Conservation (phyloP, 2,113 vertebrate genomes). For the Dromas ardeola region DNA sequence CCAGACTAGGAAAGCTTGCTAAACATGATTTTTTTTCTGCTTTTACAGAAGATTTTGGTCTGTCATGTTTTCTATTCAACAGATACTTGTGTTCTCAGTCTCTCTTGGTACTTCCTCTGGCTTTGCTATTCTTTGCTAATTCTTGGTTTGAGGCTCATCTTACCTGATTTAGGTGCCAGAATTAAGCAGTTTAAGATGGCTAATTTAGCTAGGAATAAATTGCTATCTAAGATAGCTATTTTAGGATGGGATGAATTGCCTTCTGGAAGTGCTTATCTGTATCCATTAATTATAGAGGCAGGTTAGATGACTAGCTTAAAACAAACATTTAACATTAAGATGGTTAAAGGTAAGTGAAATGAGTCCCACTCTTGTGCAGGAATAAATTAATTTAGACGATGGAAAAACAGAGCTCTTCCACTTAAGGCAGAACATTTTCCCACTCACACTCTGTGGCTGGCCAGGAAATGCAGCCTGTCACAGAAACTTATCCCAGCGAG, state of each 20-base stretch:
- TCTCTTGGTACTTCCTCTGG: background rate
- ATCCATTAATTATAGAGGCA: conserved; percentile 30
- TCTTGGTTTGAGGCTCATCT: background rate
- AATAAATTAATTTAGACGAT: background rate
- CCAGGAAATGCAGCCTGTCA: background rate
- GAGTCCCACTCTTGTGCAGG: background rate
- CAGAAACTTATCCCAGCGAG: background rate
- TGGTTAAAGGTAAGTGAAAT: conserved; percentile 23
- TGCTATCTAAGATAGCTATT: background rate
- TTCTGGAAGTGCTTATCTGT: conserved; percentile 8
- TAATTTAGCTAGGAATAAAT: conserved; percentile 36
- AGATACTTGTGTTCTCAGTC: background rate
- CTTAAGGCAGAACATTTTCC: background rate
- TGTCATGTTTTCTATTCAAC: background rate
- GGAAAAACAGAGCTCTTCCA: background rate
- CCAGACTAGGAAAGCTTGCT: background rate
- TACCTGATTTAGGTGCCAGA: background rate
- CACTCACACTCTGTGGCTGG: background rate
- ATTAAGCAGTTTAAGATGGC: background rate
- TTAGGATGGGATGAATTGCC: background rate
- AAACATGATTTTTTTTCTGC: background rate
- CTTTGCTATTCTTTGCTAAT: background rate
- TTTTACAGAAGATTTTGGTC: background rate
- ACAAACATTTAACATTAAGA: conserved; percentile 12
- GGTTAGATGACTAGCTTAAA: conserved; percentile 25